A percentile compares a stretch with the other conserved stretches of the same genome.
Conservation (phyloP, 2,113 vertebrate genomes). For the Pteruthius melanotis region DNA sequence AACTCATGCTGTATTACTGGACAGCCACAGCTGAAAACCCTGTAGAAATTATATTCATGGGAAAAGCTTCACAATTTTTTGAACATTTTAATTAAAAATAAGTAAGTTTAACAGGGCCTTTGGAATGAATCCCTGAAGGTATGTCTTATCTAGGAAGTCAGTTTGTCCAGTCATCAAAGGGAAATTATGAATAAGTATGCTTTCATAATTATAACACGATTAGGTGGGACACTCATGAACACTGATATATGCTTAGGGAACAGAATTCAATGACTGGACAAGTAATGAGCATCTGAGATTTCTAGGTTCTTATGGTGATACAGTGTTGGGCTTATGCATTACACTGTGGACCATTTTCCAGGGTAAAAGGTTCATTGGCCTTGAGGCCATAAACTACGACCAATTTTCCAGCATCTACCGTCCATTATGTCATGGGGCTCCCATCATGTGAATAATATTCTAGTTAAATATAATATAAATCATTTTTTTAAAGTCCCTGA, state of each 20-base stretch:
- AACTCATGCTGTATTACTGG: not conserved
- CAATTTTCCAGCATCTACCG: not conserved
- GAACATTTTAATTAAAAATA: not conserved
- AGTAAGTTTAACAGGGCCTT: not conserved
- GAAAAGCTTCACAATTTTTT: not conserved
- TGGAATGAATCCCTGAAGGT: not conserved
- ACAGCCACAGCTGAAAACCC: not conserved
- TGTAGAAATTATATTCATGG: not conserved
- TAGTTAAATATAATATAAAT: slow-evolving; percentile 23
- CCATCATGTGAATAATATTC: slow-evolving; percentile 15
- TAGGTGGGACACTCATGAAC: not conserved
- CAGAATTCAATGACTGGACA: not conserved
- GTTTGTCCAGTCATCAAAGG: not conserved
- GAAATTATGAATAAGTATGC: not conserved
- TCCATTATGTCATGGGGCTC: not conserved
- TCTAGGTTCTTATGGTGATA: not conserved
- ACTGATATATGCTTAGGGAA: not conserved
- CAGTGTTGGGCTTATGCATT: not conserved
- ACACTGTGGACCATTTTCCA: not conserved
- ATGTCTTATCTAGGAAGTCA: not conserved
- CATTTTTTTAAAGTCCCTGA: not conserved
- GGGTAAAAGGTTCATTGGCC: not conserved
- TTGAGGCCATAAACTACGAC: not conserved
- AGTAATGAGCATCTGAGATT: not conserved
- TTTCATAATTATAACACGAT: not conserved